Conservation (phyloP, 2,797 vertebrate genomes). For the Melanotaenia nigrans region DNA sequence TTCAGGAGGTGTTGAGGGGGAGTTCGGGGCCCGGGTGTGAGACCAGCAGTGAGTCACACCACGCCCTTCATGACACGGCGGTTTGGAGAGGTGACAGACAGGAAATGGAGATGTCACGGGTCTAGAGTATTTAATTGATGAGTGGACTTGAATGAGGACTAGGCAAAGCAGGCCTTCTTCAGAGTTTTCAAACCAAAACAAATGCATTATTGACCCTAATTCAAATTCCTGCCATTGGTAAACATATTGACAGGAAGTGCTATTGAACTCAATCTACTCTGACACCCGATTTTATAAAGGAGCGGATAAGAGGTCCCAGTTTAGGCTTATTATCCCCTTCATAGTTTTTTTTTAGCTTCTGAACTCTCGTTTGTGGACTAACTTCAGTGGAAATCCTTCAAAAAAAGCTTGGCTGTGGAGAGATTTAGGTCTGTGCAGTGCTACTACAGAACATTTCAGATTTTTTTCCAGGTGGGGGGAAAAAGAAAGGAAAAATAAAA, state of each 20-base stretch:
- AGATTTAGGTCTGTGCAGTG: too few species aligned
- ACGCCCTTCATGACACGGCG: conserved; percentile 65
- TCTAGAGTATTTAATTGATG: conserved; percentile 64
- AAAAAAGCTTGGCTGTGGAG: too few species aligned
- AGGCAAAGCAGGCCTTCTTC: conserved; percentile 46
- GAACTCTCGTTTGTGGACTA: too few species aligned
- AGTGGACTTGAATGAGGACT: conserved; percentile 67
- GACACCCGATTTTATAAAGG: conserved; percentile 52
- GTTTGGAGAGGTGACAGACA: conserved; percentile 62
- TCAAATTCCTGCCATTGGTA: conserved; percentile 44
- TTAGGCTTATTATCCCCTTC: not conserved
- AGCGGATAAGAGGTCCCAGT: conserved; percentile 13
- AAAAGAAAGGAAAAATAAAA: too few species aligned
- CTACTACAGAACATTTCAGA: too few species aligned
- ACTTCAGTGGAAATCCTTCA: too few species aligned
- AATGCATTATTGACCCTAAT: conserved; percentile 60
- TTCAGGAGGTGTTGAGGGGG: conserved; percentile 58
- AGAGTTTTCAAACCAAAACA: conserved; percentile 54
- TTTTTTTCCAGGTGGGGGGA: too few species aligned
- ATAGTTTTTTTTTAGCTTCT: too few species aligned
- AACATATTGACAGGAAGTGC: conserved; percentile 56
- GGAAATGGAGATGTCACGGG: conserved; percentile 79
- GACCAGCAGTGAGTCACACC: conserved; percentile 21
- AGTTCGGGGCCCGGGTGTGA: not conserved
- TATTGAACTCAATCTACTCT: conserved; percentile 36